A percentile compares a stretch with the other conserved stretches of the same genome.
These are phyloP conservation scores for Muricea muricata DNA, from an alignment of 92 coral and sea anemone species.

Conservation along the genomic window DNA sequence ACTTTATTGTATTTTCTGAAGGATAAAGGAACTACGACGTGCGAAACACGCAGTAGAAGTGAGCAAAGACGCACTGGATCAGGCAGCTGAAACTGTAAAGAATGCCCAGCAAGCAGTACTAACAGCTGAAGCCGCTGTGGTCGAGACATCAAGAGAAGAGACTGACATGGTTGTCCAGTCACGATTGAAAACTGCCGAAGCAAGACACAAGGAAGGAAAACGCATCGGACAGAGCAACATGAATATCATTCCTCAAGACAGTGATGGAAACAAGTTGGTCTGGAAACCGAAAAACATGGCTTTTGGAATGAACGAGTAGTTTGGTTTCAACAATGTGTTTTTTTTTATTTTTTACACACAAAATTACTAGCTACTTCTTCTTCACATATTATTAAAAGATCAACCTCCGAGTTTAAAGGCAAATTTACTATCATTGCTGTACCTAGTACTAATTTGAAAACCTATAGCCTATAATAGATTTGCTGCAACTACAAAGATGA, in stretches of 20 bases:
- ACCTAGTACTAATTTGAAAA: too few relatives aligned
- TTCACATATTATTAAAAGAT: too few relatives aligned
- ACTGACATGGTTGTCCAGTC: not conserved
- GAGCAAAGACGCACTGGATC: not conserved
- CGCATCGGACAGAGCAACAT: not conserved
- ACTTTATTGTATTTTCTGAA: not conserved
- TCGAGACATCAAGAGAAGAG: not conserved
- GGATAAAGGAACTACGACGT: slow-evolving; percentile 14
- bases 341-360: too few relatives aligned
- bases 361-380: too few relatives aligned
- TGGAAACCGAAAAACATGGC: slow-evolving; percentile 36
- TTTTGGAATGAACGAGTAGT: slow-evolving; percentile 12
- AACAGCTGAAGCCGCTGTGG: not conserved
- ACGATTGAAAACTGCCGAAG: not conserved
- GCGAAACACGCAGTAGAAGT: not conserved
- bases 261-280: not conserved
- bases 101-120: slow-evolving; percentile 11
- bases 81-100: slow-evolving; percentile 11
- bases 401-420: too few relatives aligned
- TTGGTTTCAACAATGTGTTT: too few relatives aligned
- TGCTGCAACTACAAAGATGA: too few relatives aligned
- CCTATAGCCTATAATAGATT: too few relatives aligned
- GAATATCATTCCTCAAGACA: slow-evolving; percentile 6
- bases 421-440: too few relatives aligned
- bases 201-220: slow-evolving; percentile 15